Base-by-base conservation (phyloP, 2,113 vertebrate genomes). In the Lophotis ruficrista region DNA sequence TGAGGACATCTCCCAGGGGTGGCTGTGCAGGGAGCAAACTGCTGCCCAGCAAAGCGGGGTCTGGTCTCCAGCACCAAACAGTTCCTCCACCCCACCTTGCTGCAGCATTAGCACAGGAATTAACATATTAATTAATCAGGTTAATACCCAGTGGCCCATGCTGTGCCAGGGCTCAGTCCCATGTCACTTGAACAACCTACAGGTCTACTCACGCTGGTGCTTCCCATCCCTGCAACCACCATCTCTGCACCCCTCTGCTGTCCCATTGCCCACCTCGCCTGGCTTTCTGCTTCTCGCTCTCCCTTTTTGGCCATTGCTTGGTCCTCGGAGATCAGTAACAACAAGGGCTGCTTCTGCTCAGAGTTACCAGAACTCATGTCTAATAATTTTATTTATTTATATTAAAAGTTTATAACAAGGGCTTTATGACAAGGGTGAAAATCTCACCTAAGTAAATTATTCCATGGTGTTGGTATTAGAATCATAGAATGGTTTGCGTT, bases 41-140 rank as follows among this genome's bases (percentile, higher is more conserved):
- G 0, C 37, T 58, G 8, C 43, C 19, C 38, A 50, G 62, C 9
- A 31, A 77, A 77, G 31, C 12, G 0, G 1, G 3, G 8, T 33
- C 62, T 70, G 37, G 17, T 66, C 60, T 80, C 33, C 21, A 21
- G 25, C 51, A 54, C 24, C 25, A n/a, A 54, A 47, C 0, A 0
- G 50, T 6, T 87, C 27, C 31, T 69, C 51, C 28, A 33, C 11
- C 5, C 10, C 43, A 31, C 31, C 57, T 61, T 69, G 72, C 1
- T 35, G 58, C 72, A 81, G 27, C 41, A 89, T 58, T 56, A 47
- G 51, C n/a, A 60, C 16, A 75, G 78, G 24, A 51, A 79, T 56
- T 37, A 75, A 50, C 30, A 30, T 5, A 9, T 14, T 71, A 24
- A 82, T 84, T 56, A 64, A 33, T 43, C 24, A 21, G 33, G 38